phyloP scores from a whole-genome alignment of 1,140 invertebrate species.

The Gonioctena quinquepunctata region DNA sequence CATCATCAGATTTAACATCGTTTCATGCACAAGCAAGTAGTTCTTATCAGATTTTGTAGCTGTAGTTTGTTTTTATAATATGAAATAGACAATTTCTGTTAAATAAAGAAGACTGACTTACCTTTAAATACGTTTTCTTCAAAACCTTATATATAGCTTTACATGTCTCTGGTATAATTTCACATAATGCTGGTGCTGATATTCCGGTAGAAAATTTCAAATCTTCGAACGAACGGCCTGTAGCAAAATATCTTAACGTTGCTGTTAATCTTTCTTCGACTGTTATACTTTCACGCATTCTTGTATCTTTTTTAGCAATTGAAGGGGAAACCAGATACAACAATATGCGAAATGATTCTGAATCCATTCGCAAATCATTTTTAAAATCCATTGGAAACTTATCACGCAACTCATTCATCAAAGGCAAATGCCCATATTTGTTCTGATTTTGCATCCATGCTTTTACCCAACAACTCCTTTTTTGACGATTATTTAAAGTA shows the following conservation, averaged over 20 bases:
- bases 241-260: conserved; percentile 16
- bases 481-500: no score
- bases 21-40: no score
- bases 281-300: conserved; percentile 20
- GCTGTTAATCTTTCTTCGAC: conserved; percentile 19
- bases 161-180: conserved; percentile 26
- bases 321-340: no score
- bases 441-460: background rate
- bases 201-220: conserved; percentile 27
- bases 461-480: background rate
- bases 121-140: background rate
- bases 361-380: no score
- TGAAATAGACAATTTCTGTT: no score
- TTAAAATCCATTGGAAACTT: conserved; percentile 10
- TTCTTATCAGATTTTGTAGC: no score
- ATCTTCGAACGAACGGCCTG: conserved; percentile 23
- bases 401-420: background rate
- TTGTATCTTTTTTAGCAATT: no score
- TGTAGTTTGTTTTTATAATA: no score
- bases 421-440: background rate
- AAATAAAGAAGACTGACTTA: no score
- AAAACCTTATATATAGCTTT: background rate
- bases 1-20: no score
- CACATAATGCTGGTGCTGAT: background rate
- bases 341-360: no score